Evolutionary conservation across 2,888 invertebrate genomes (phyloP).

Genomic region (Clepsis dumicolana): DNA sequence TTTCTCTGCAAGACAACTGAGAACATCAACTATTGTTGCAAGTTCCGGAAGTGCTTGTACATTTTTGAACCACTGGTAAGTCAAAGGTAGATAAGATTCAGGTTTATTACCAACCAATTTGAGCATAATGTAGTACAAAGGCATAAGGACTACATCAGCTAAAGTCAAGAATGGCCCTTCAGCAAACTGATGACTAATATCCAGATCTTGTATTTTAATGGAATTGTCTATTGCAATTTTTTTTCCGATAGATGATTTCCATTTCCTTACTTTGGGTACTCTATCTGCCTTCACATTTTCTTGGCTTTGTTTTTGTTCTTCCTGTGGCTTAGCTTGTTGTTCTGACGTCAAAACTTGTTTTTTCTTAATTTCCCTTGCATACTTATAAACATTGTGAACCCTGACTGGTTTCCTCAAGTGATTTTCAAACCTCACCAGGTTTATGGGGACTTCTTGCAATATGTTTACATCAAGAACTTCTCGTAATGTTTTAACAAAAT

Average conservation of each 20-base stretch:
- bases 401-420: slow-evolving; percentile 94
- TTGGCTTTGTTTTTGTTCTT: slow-evolving; percentile 32
- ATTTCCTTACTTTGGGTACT: slow-evolving; percentile 76
- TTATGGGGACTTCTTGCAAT: slow-evolving; percentile 85
- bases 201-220: slow-evolving; percentile 79
- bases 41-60: slow-evolving; percentile 58
- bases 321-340: slow-evolving; percentile 50
- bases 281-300: slow-evolving; percentile 50
- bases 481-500: slow-evolving; percentile 88
- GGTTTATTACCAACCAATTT: slow-evolving; percentile 71
- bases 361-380: slow-evolving; percentile 87
- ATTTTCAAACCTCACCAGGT: slow-evolving; percentile 92
- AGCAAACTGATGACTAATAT: slow-evolving; percentile 90
- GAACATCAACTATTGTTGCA: slow-evolving; percentile 49
- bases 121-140: slow-evolving; percentile 88
- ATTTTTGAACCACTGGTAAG: slow-evolving; percentile 87
- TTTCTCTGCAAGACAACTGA: slow-evolving; percentile 50
- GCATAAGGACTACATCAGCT: slow-evolving; percentile 93
- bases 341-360: slow-evolving; percentile 52
- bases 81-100: slow-evolving; percentile 85
- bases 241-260: slow-evolving; percentile 76
- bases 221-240: slow-evolving; percentile 71
- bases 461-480: slow-evolving; percentile 60
- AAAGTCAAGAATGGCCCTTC: slow-evolving; percentile 94
- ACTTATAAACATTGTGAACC: slow-evolving; percentile 94